Evolutionary conservation across 2,113 vertebrate genomes (phyloP), one percentile per base, ranked within the genome.

Genomic region (Plectropomus leopardus): DNA sequence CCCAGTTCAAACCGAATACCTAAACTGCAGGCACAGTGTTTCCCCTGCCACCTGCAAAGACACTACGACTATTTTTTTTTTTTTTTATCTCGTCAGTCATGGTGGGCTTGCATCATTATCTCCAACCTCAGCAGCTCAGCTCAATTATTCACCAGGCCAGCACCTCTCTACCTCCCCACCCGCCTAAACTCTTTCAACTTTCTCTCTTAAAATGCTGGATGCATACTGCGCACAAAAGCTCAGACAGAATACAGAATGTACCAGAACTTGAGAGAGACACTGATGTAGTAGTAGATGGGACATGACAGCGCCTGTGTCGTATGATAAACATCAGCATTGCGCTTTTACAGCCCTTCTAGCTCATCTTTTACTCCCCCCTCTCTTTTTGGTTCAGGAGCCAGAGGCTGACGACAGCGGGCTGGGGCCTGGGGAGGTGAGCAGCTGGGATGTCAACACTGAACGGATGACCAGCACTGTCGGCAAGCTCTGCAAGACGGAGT

Each of bases 401-500:
- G 92, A 95, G 50, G 69, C 64, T 17, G 93, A 95, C 1, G 91
- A 95, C 76, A 84, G 79, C 4, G 86, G 24, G 71, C 85, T 2
- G 83, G 76, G 78, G 15, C 68, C 74, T 4, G 92, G 80, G 42
- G 95, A 94, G 58, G 90, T 88, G 51, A 88, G 86, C 80, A 86
- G 78, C 92, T 94, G 93, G 94, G 95, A 95, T 42, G 71, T 87
- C 85, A 92, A 70, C 81, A 67, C 88, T 13, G 94, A 95, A 72
- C 84, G 93, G 45, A 67, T 92, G 30, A 84, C 92, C 68, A 87
- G 86, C 90, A 88, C 92, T 5, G 88, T 91, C 53, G 91, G 92
- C 55, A 96, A 94, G 60, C 93, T 95, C 58, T 91, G 86, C 83
- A 96, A 94, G 82, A 93, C 94, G 0, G 95, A 96, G 83, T 95